A percentile compares a stretch with the other conserved stretches of the same genome.
phyloP scores from a whole-genome alignment of 2,797 vertebrate species.

The Mormyrops boulengeri region DNA sequence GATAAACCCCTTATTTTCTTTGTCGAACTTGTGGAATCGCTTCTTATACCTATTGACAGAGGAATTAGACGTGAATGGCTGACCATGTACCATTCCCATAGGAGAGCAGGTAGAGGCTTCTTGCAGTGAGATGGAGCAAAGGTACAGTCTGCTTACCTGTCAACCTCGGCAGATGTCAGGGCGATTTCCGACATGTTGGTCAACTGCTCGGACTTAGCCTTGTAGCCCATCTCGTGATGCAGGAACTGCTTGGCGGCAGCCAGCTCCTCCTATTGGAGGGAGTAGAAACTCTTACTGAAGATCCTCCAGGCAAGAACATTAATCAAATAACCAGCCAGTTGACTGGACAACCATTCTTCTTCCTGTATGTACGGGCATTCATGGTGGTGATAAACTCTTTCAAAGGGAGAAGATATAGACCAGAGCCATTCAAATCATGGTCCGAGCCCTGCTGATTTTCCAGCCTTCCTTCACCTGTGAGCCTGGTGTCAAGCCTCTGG shows the following conservation, averaged over 20 bases:
- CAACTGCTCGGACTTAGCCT: conserved; percentile 68
- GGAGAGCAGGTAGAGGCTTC: neutral
- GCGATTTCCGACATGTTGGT: conserved; percentile 65
- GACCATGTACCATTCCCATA: neutral
- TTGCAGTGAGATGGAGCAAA: neutral
- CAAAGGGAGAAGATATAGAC: neutral
- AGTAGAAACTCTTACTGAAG: neutral
- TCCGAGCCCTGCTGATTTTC: neutral
- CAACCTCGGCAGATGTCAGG: conserved; percentile 57
- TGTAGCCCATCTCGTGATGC: conserved; percentile 75
- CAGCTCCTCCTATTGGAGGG: conserved; percentile 57
- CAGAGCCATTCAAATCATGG: neutral
- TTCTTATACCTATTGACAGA: conserved; percentile 64
- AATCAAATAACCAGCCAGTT: neutral
- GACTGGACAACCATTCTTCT: neutral
- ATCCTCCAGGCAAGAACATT: neutral
- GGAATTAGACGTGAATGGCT: neutral
- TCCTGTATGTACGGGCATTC: neutral
- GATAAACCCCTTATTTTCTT: conserved; percentile 73
- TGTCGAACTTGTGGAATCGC: conserved; percentile 73
- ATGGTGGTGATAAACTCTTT: neutral
- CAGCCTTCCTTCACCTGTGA: neutral
- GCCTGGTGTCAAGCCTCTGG: neutral
- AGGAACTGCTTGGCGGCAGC: conserved; percentile 60
- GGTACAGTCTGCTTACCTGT: conserved; percentile 53